Conservation (phyloP, 2,113 vertebrate genomes). For the Sciurus niger region DNA sequence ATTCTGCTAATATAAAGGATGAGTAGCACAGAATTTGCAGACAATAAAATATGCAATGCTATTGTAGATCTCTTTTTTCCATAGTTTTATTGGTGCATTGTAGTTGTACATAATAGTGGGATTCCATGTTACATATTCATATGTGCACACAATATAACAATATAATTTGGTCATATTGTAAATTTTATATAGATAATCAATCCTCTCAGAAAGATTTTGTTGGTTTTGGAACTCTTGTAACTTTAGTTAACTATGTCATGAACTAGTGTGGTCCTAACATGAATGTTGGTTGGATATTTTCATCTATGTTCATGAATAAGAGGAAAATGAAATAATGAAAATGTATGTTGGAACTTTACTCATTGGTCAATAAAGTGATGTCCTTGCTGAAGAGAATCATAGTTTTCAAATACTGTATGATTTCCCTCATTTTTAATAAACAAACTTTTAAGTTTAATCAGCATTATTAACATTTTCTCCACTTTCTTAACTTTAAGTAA, state of each 20-base stretch:
- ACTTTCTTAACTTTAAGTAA: slow-evolving; percentile 1
- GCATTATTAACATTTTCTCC: not conserved
- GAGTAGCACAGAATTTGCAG: not conserved
- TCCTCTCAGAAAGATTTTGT: slow-evolving; percentile 37
- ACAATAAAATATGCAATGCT: slow-evolving; percentile 1
- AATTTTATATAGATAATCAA: not conserved
- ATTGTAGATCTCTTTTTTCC: not conserved
- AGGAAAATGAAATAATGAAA: slow-evolving; percentile 54
- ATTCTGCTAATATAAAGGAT: slow-evolving; percentile 5
- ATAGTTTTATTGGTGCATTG: too few species aligned
- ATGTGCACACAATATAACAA: too few species aligned
- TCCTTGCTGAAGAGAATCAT: slow-evolving; percentile 10
- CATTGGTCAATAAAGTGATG: slow-evolving; percentile 15
- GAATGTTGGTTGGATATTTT: not conserved
- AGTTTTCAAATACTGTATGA: slow-evolving; percentile 10
- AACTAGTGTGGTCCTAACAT: not conserved
- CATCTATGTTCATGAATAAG: slow-evolving; percentile 1
- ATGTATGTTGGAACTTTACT: not conserved
- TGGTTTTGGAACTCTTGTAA: not conserved
- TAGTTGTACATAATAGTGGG: too few species aligned
- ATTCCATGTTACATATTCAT: too few species aligned
- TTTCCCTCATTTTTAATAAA: not conserved
- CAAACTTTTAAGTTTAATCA: not conserved
- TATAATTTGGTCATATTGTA: not conserved
- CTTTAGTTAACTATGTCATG: not conserved